These are phyloP conservation scores for Smutsia gigantea DNA, from an alignment of 2,797 vertebrate species.

Conservation along the genomic window DNA sequence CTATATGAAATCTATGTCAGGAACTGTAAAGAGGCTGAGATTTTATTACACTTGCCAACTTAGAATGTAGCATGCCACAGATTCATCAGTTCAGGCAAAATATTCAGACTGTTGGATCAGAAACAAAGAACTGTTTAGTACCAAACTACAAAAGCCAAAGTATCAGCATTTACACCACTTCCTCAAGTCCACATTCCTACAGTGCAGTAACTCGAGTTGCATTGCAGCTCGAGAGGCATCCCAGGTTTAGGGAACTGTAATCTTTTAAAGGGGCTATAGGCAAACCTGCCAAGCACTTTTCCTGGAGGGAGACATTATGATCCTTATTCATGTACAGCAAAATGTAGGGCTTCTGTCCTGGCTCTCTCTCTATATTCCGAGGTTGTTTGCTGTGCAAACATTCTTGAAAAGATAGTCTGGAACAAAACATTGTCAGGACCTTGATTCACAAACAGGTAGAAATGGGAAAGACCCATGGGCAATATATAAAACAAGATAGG, in stretches of 20 bases:
- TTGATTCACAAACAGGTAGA: not conserved
- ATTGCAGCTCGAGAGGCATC: not conserved
- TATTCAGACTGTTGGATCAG: not conserved
- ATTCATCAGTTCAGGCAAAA: not conserved
- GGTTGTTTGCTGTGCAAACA: not conserved
- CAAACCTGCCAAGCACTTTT: not conserved
- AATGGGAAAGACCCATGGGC: not conserved
- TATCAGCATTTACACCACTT: not conserved
- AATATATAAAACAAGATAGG: too few species aligned
- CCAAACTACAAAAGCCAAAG: not conserved
- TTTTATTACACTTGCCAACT: constrained; percentile 19
- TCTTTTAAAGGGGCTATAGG: not conserved
- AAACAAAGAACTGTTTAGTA: not conserved
- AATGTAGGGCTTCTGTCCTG: not conserved
- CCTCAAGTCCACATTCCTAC: not conserved
- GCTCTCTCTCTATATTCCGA: not conserved
- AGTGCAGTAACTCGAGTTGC: not conserved
- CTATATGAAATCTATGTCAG: not conserved
- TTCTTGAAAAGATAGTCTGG: not conserved
- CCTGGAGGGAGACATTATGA: not conserved
- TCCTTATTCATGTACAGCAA: not conserved
- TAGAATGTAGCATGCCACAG: not conserved
- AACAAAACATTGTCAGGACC: not conserved
- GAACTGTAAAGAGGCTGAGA: not conserved
- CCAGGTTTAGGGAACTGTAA: not conserved